Base-by-base conservation (phyloP, 2,797 vertebrate genomes). In the Eidolon dupreanum region DNA sequence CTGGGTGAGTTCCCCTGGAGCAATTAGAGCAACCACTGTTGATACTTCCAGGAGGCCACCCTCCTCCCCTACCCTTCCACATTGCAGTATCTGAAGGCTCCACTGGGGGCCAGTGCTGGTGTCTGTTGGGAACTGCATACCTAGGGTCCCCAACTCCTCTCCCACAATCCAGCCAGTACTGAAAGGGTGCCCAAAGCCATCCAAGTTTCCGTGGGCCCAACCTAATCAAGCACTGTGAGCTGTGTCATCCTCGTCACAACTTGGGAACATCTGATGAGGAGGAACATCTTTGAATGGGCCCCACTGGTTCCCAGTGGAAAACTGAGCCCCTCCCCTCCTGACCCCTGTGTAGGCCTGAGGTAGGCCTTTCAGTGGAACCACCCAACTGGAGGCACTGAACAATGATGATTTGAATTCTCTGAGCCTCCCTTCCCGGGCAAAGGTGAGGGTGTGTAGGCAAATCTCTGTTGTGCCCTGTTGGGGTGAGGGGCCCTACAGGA, bases 211-310 rank as follows among this genome's bases (percentile, higher is more conserved):
- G 92, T 82, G 97, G 97, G 96, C 97, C 98, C 97, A 91, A 94
- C 97, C 98, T 98, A 98, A 97, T 98, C 93, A 98, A 97, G 97
- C 98, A 92, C 88, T 90, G 96, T 96, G 79, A 63, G 93, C 97
- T 98, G 96, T 97, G 97, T 98, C 98, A 97, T 97, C 96, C 96
- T 95, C 93, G n/a, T 87, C 0, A 0, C 96, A 97, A 22, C 2
- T 96, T 97, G 97, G 98, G 98, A 98, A 98, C 97, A 97, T 98
- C 97, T 98, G 98, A 98, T 98, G 97, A 98, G 98, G 88, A 96
- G 81, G 97, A 53, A 66, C 98, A 97, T 97, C 96, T 95, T 68
- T 96, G 98, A 97, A 98, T 98, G 97, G 98, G 97, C 93, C 97
- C 97, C 98, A 97, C 98, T 97, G 98, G 43, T 97, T 98, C 94